Percentiles rank a stretch among this genome's conserved stretches.
Conservation (phyloP, 1,140 invertebrate species). For the Brachionus sp. region DNA sequence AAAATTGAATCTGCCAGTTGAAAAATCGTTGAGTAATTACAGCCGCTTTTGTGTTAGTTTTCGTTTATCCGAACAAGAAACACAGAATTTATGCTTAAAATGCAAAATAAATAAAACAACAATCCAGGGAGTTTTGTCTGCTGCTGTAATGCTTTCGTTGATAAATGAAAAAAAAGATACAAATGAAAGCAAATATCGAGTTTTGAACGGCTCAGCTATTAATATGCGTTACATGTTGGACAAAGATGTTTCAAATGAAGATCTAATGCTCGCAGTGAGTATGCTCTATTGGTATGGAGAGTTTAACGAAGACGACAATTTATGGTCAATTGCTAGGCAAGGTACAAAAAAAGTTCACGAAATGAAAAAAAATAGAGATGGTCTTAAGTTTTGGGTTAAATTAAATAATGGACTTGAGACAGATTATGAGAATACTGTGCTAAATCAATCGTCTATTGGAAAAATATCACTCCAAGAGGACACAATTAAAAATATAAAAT, state of each 20-base stretch:
- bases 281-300: slow-evolving; percentile 21
- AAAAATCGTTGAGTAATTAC: neutral
- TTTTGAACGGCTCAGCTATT: neutral
- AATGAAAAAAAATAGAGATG: neutral
- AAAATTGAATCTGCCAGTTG: neutral
- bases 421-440: neutral
- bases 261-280: neutral
- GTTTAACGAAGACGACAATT: neutral
- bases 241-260: neutral
- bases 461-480: neutral
- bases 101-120: slow-evolving; percentile 3
- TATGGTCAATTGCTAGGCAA: neutral
- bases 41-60: neutral
- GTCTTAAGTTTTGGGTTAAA: neutral
- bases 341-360: neutral
- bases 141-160: slow-evolving; percentile 3
- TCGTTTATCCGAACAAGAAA: neutral
- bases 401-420: neutral
- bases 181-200: neutral
- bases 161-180: neutral
- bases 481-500: neutral
- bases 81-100: neutral
- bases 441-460: neutral
- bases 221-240: neutral
- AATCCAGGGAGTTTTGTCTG: neutral